Evolutionary conservation across 2,797 vertebrate genomes (phyloP).

Genomic region (Urocyon cinereoargenteus): DNA sequence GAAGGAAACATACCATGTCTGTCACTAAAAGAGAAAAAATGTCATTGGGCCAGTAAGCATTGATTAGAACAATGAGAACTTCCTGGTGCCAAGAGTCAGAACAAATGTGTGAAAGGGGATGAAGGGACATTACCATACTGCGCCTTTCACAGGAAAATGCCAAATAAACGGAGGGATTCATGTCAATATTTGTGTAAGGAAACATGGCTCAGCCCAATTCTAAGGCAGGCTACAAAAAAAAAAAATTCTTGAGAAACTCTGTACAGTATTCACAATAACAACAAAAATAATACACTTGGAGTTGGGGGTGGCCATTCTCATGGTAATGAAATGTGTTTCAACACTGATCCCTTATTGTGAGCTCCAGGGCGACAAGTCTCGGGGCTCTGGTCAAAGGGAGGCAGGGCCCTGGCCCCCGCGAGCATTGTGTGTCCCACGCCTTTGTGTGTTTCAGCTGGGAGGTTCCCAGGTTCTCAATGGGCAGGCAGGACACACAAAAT

Average conservation of each 20-base stretch:
- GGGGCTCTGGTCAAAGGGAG: slow-evolving; percentile 71
- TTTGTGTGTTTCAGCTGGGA: slow-evolving; percentile 87
- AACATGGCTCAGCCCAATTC: slow-evolving; percentile 81
- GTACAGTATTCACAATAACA: slow-evolving; percentile 53
- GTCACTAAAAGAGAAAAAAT: slow-evolving; percentile 83
- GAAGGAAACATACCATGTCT: slow-evolving; percentile 92
- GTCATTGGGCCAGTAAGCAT: slow-evolving; percentile 84
- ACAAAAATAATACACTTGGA: slow-evolving; percentile 66
- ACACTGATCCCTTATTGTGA: slow-evolving; percentile 76
- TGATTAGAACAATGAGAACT: slow-evolving; percentile 89
- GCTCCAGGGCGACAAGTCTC: slow-evolving; percentile 73
- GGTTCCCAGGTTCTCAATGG: slow-evolving; percentile 85
- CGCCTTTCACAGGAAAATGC: slow-evolving; percentile 86
- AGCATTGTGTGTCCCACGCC: slow-evolving; percentile 75
- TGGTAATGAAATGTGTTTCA: slow-evolving; percentile 82
- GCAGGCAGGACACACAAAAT: slow-evolving; percentile 81
- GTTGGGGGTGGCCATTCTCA: slow-evolving; percentile 83
- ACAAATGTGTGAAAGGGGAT: slow-evolving; percentile 89
- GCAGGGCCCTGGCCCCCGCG: slow-evolving; percentile 80
- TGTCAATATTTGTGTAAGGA: slow-evolving; percentile 90
- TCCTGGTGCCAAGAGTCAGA: slow-evolving; percentile 90
- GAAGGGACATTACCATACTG: slow-evolving; percentile 84
- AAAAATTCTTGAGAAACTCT: slow-evolving; percentile 79
- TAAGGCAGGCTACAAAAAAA: slow-evolving; percentile 55
- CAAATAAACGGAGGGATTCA: slow-evolving; percentile 84